Evolutionary conservation across 2,888 invertebrate genomes (phyloP), one percentile per base, ranked within the genome.

Genomic region (Hypena proboscidalis): DNA sequence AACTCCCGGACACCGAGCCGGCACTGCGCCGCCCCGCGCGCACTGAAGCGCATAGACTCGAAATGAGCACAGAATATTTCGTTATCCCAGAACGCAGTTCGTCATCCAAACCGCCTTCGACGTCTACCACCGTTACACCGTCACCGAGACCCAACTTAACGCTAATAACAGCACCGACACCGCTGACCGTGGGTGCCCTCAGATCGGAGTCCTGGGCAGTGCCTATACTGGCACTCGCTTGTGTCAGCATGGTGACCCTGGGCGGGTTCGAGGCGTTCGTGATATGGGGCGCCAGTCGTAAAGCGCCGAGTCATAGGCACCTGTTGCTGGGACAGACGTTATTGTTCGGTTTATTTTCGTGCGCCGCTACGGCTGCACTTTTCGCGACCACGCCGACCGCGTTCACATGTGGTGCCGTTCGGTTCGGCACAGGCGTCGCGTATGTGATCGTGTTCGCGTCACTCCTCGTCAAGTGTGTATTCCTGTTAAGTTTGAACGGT

Each of bases 381-480:
- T 93, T 95, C 50, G 94, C 97, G 1, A 94, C 95, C 4, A 93
- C 95, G 19, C 97, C 97, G 29, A 95, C 95, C 34, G 92, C 94
- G 35, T 92, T 96, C 41, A 95, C 96, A 10, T 97, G 97, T 73
- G 96, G 95, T 35, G 93, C 96, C 13, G 94, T 96, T 53, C 93
- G 97, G 35, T 94, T 97, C 65, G 96, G 95, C 25, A 94, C 95
- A 26, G 97, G 97, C 35, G 93, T 96, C 8, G 93, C 97, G 4
- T 95, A 96, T 65, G 95, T 97, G 36, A 92, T 98, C 41, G 96
- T 97, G 47, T 98, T 98, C 83, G 96, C 97, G 23, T 96, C 98
- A 0, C 92, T 98, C 33, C 93, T 98, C 66, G 98, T 98, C 57
- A 98, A 98, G 88, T 96, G 97, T 83, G 97, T 98, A 61, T 98